Evolutionary conservation across 35 echinoderm and acorn worm species (phyloP), one percentile per base, ranked within the genome.

Genomic region (Heliocidaris tuberculata): DNA sequence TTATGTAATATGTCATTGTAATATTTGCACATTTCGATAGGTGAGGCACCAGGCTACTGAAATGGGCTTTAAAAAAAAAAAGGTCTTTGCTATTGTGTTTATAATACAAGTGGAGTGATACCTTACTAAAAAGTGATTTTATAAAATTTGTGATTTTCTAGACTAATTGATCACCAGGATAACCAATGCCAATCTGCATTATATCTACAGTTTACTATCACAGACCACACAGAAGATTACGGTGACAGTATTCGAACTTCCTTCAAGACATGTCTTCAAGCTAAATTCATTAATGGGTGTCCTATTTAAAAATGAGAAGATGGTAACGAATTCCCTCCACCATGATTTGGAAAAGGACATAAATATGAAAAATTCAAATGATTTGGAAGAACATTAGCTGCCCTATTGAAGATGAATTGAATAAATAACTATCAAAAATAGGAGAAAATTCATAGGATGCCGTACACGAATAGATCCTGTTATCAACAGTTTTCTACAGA

Each of bases 351-450:
- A 78, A 2, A 78, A 78, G 65, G 65, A 78, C 65, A 78, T 78
- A 78, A 78, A 78, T 78, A 78, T 78, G 65, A 78, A 21, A 27
- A 78, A 78, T 78, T 19, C 65, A 78, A 27, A n/a, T 7, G 27
- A 78, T n/a, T 78, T 78, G 65, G 65, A 78, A 78, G 65, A 78
- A 78, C 21, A 78, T 78, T 19, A 29, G 27, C 27, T 21, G 27
- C 65, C 27, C 27, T 78, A n/a, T n/a, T n/a, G n/a, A 78, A 78
- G 27, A 78, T 78, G 21, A 78, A 78, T 78, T 78, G 65, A 78
- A 78, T 78, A 78, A 78, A 78, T 78, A 78, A 78, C 65, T 78
- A 78, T 78, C 21, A 78, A 78, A 78, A 78, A 78, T 78, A 78
- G 65, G 65, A n/a, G 19, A 78, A 13, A 78, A 78, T 78, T 78